Evolutionary conservation across 2,888 invertebrate species (phyloP).

Genomic region (Camponotus fellah): DNA sequence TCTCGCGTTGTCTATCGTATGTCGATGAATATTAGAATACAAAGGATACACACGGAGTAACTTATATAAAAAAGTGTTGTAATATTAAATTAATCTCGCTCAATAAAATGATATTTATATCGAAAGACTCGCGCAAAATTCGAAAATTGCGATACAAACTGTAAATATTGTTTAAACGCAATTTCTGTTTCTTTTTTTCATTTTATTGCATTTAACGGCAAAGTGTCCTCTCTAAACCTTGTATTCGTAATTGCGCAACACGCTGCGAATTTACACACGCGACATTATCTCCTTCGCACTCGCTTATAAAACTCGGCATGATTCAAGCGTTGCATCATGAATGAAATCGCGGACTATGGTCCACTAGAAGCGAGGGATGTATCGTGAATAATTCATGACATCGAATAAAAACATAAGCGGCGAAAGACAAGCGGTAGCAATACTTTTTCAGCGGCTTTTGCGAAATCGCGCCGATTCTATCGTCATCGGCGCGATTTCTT

Average conservation of each 20-base stretch:
- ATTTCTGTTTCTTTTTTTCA: not conserved
- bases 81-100: not conserved
- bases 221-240: not conserved
- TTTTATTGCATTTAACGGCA: not conserved
- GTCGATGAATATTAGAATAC: not conserved
- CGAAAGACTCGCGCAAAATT: not conserved
- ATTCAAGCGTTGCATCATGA: constrained; percentile 59
- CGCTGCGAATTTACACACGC: constrained; percentile 43
- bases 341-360: constrained; percentile 58
- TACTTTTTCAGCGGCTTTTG: constrained; percentile 20
- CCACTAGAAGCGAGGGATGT: constrained; percentile 58
- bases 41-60: not conserved
- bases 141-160: not conserved
- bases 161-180: not conserved
- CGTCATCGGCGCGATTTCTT: not conserved
- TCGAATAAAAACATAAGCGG: constrained; percentile 51
- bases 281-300: constrained; percentile 51
- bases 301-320: constrained; percentile 58
- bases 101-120: not conserved
- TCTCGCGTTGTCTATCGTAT: constrained; percentile 7
- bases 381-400: constrained; percentile 58
- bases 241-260: constrained; percentile 43
- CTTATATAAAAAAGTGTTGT: not conserved
- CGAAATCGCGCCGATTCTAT: not conserved
- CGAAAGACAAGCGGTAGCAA: constrained; percentile 38